phyloP scores from a whole-genome alignment of 2,113 vertebrate species.

The Takifugu bimaculatus region DNA sequence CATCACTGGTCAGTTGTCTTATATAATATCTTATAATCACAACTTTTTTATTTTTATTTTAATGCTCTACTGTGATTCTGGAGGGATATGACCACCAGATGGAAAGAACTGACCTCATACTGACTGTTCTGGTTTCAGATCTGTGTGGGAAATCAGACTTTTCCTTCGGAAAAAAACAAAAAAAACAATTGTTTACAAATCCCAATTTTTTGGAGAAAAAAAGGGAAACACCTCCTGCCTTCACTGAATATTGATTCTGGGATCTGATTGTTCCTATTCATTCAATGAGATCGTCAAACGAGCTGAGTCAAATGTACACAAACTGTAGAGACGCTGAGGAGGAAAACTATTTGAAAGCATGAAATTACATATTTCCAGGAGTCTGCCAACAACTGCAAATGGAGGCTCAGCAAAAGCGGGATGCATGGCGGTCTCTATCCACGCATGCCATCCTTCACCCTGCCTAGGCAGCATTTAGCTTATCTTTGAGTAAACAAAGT shows the following conservation, averaged over 20 bases:
- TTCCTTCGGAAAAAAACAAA: no score
- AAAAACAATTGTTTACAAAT: no score
- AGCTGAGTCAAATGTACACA: constrained; percentile 23
- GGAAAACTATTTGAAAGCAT: constrained; percentile 32
- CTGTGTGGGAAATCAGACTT: no score
- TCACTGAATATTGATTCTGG: constrained; percentile 22
- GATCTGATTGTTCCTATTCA: constrained; percentile 15
- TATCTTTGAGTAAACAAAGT: constrained; percentile 5
- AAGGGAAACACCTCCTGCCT: constrained; percentile 4
- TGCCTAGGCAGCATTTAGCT: constrained; percentile 5
- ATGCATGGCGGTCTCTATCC: constrained; percentile 7
- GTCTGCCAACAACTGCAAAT: constrained; percentile 5
- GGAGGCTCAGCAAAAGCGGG: not conserved
- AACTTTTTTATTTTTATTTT: no score
- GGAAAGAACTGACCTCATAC: no score
- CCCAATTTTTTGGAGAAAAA: constrained; percentile 7
- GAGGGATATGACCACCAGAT: no score
- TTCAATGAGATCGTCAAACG: constrained; percentile 17
- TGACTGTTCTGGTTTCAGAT: no score
- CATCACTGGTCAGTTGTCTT: no score
- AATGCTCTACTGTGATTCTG: no score
- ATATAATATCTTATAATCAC: no score
- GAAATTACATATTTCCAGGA: constrained; percentile 38
- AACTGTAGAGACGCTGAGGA: constrained; percentile 19
- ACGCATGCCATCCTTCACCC: not conserved